Percentiles rank a stretch among this genome's conserved stretches.
phyloP scores from a whole-genome alignment of 2,888 invertebrate genomes.

The Ecdyonurus torrentis region DNA sequence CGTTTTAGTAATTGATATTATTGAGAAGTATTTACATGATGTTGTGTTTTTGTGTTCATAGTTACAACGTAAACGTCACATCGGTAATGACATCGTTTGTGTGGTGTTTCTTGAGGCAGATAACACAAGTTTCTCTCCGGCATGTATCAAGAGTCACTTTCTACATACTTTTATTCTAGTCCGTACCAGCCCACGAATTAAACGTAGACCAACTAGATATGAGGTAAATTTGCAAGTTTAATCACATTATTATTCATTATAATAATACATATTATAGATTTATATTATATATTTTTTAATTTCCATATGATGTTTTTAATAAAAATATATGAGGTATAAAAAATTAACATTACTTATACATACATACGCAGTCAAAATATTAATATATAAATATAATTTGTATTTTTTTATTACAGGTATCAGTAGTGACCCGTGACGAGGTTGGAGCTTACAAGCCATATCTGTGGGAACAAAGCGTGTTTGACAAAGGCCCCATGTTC shows the following conservation, averaged over 20 bases:
- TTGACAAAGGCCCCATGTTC: slow-evolving; percentile 89
- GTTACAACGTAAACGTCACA: slow-evolving; percentile 80
- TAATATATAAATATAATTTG: too few species aligned
- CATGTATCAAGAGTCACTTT: slow-evolving; percentile 89
- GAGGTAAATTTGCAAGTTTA: slow-evolving; percentile 33
- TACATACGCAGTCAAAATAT: too few species aligned
- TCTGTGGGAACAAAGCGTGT: slow-evolving; percentile 87
- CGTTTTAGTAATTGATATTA: too few species aligned
- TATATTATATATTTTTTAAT: too few species aligned
- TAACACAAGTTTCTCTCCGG: slow-evolving; percentile 80
- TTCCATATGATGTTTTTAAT: too few species aligned
- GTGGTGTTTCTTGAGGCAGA: slow-evolving; percentile 88
- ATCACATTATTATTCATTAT: too few species aligned
- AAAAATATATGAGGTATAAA: too few species aligned
- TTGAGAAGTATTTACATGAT: too few species aligned
- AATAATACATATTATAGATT: too few species aligned
- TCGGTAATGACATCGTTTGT: slow-evolving; percentile 89
- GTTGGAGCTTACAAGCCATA: slow-evolving; percentile 92
- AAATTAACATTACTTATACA: too few species aligned
- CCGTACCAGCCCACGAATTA: slow-evolving; percentile 71
- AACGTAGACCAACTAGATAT: slow-evolving; percentile 71
- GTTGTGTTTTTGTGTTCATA: too few species aligned
- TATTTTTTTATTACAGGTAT: too few species aligned
- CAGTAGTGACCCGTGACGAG: slow-evolving; percentile 85
- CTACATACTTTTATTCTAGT: slow-evolving; percentile 87